These are phyloP conservation scores for Oopsacas minuta DNA, from an alignment of 37 sponge, comb jelly and placozoan species.

Conservation along the genomic window DNA sequence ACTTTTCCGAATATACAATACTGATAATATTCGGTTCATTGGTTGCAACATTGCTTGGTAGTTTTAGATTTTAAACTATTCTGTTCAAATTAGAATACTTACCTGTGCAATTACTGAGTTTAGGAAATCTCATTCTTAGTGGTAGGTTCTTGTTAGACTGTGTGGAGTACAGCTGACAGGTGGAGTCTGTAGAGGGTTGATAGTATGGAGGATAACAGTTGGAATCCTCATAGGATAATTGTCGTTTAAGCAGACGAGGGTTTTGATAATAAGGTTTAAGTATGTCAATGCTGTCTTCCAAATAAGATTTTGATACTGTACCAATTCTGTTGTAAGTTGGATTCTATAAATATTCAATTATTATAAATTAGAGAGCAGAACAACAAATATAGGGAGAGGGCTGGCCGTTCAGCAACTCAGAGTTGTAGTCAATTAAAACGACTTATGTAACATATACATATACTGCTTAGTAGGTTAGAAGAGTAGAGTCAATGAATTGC, in stretches of 20 bases:
- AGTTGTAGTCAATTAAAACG: no score
- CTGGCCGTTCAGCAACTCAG: no score
- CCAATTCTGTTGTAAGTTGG: not conserved
- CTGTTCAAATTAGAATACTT: no score
- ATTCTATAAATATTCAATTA: not conserved
- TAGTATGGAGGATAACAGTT: not conserved
- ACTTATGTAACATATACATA: no score
- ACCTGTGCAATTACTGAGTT: slow-evolving; percentile 1
- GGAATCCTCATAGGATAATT: not conserved
- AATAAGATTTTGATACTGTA: not conserved
- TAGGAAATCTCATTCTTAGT: slow-evolving; percentile 11
- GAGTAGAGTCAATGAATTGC: no score
- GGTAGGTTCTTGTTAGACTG: not conserved
- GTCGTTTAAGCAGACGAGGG: not conserved
- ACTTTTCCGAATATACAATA: no score
- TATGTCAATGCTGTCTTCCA: not conserved
- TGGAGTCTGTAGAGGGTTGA: not conserved
- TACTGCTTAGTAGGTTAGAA: no score
- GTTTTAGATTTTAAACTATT: no score
- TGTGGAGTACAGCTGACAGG: not conserved
- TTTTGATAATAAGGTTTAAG: not conserved
- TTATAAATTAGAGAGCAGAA: no score
- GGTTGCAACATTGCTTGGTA: no score
- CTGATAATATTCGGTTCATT: no score
- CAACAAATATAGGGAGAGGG: no score